These are phyloP conservation scores for Trichosurus vulpecula DNA, from an alignment of 2,797 vertebrate genomes.

Conservation along the genomic window DNA sequence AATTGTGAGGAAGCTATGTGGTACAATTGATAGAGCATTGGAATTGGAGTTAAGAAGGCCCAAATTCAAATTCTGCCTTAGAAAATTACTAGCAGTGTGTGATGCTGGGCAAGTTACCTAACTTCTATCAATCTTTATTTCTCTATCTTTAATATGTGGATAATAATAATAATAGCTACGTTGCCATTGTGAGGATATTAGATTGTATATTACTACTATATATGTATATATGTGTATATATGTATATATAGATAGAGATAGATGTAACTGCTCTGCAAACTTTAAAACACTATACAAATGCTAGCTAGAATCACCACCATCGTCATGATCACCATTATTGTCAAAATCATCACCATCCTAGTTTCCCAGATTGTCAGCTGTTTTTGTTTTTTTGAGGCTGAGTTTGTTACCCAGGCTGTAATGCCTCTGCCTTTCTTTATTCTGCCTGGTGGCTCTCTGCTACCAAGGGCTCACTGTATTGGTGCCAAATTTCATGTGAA, in stretches of 20 bases:
- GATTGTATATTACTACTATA: not conserved
- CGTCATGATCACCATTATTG: no score
- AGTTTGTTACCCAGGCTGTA: not conserved
- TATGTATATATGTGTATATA: no score
- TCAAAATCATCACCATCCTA: not conserved
- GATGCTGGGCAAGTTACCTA: not conserved
- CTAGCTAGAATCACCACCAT: no score
- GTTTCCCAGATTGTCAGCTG: not conserved
- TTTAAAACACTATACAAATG: no score
- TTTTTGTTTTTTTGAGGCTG: not conserved
- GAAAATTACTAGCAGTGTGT: not conserved
- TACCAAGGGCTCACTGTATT: not conserved
- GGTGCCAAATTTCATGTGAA: not conserved
- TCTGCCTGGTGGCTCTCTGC: not conserved
- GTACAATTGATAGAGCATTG: not conserved
- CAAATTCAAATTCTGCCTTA: not conserved
- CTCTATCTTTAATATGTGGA: not conserved
- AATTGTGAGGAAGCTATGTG: not conserved
- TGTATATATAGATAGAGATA: no score
- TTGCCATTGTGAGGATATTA: not conserved
- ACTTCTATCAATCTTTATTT: not conserved
- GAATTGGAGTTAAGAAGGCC: not conserved
- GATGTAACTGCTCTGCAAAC: no score
- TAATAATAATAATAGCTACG: not conserved
- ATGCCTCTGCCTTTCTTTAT: not conserved